Evolutionary conservation across 1,140 invertebrate species (phyloP), one percentile per base, ranked within the genome.

Genomic region (Popillia japonica): DNA sequence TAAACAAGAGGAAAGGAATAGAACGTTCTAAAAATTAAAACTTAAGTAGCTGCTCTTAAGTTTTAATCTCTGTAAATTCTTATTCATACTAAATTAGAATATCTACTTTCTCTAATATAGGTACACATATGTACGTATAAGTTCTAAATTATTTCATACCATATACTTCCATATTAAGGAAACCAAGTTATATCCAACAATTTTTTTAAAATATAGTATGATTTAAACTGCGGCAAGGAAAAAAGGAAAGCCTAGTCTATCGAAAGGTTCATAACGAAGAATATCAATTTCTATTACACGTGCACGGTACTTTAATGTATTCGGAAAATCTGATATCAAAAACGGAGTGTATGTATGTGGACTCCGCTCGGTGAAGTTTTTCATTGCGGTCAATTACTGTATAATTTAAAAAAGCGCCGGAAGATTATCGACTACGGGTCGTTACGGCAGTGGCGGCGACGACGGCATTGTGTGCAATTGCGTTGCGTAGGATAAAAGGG

Each of bases 401-500:
- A 74, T 27, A 27, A 41, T 74, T 41, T 41, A 74, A 74, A 74
- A 74, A 27, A 42, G 17, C 72, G 72, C 40, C 40, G 17, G 72
- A 74, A 74, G 72, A 74, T 74, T 74, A 74, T 74, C 72, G 72
- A 74, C 34, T 74, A 11, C 41, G 72, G 34, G 72, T 74, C 41
- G 72, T 74, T 68, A 68, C 72, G 48, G 14, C 11, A 55, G 48
- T 55, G 14, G 48, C 48, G 48, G 48, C 17, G 44, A 22, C 42
- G 40, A n/a, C 41, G 27, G 23, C 75, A 76, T 23, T 74, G 34
- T 75, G 73, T 73, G 73, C 73, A 75, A 75, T 75, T 72, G 34
- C 72, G 77, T 78, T 80, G 77, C 79, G 73, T 78, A 74, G 76
- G 75, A 75, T 76, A 72, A 77, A 80, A 34, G 61, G 61, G 61